Conservation (phyloP, 2,797 vertebrate genomes). For the Taeniopygia guttata region DNA sequence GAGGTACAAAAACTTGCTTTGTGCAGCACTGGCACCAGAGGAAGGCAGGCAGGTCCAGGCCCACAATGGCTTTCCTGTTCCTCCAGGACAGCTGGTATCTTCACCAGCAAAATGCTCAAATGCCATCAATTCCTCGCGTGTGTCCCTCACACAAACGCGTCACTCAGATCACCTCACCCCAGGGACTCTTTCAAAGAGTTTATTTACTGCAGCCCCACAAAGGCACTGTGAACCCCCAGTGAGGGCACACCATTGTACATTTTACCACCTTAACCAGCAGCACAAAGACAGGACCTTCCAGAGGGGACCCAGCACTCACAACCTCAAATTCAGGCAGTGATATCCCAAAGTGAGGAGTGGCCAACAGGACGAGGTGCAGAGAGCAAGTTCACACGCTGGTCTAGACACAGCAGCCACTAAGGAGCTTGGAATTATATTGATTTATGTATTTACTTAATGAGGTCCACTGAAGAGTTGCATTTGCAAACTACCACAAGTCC, state of each 20-base stretch:
- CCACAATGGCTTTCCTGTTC: slow-evolving; percentile 12
- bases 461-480: background rate
- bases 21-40: background rate
- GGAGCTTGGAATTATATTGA: background rate
- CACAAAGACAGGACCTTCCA: background rate
- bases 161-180: background rate
- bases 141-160: background rate
- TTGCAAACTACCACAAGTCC: background rate
- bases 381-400: background rate
- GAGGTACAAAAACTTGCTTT: background rate
- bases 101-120: background rate
- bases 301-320: background rate
- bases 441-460: background rate
- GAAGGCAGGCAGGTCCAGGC: background rate
- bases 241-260: background rate
- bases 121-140: background rate
- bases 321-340: background rate
- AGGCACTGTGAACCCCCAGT: background rate
- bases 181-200: background rate
- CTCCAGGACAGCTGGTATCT: background rate
- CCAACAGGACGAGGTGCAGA: background rate
- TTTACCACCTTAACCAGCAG: background rate
- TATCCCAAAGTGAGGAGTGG: background rate
- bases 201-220: background rate
- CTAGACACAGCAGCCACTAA: background rate